Conservation (phyloP, 2,888 invertebrate genomes). For the Caprella mutica region DNA sequence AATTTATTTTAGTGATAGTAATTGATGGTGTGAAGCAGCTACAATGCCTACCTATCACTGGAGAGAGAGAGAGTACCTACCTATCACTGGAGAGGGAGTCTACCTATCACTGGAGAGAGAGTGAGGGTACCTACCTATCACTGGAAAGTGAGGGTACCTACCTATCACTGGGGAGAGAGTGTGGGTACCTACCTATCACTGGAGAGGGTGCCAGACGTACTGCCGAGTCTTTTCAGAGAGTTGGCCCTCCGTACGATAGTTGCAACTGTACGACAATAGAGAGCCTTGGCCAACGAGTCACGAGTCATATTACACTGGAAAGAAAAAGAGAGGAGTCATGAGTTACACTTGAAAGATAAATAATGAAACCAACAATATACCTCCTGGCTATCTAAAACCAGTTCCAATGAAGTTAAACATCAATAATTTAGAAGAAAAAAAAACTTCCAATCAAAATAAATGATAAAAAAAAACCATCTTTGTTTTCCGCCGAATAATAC, state of each 20-base stretch:
- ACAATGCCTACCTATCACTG: no score
- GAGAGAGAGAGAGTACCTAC: no score
- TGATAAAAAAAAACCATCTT: not conserved
- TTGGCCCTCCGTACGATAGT: conserved; percentile 87
- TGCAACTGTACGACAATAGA: conserved; percentile 87
- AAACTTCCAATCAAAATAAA: not conserved
- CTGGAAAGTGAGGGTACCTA: no score
- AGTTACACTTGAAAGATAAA: not conserved
- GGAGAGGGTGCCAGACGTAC: conserved; percentile 68
- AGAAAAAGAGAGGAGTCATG: conserved; percentile 25
- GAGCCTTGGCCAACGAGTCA: conserved; percentile 77
- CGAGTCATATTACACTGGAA: conserved; percentile 63
- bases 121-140: no score
- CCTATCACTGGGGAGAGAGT: no score
- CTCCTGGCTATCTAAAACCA: no score
- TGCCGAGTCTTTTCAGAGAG: conserved; percentile 68
- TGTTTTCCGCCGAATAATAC: not conserved
- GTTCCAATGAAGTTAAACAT: not conserved
- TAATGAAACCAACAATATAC: not conserved
- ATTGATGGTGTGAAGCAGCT: no score
- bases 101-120: no score
- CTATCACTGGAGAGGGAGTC: no score
- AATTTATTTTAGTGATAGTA: no score
- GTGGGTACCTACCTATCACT: conserved; percentile 52
- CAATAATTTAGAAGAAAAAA: not conserved